Percentiles rank a stretch among this genome's conserved stretches.
phyloP scores from a whole-genome alignment of 1,140 invertebrate genomes.

The Chrysoperla carnea region DNA sequence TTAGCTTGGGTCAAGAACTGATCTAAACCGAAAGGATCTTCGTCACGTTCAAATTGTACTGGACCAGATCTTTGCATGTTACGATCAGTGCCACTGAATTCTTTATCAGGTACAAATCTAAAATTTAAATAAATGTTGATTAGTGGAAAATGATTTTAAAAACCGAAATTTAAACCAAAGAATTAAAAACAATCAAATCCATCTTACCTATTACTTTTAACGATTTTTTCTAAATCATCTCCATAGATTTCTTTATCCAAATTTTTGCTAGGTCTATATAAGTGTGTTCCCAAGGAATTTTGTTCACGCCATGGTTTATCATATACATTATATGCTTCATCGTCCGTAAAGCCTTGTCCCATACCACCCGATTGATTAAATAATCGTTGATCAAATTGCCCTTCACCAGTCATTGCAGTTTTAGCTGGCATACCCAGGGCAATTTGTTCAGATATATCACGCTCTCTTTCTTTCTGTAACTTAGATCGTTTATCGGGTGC shows the following conservation, averaged over 20 bases:
- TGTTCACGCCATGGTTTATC: slow-evolving; percentile 85
- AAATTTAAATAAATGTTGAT: slow-evolving; percentile 6
- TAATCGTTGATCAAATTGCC: slow-evolving; percentile 88
- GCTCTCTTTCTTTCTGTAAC: slow-evolving; percentile 77
- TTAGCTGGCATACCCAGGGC: slow-evolving; percentile 90
- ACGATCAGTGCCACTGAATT: slow-evolving; percentile 80
- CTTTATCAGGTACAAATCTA: slow-evolving; percentile 91
- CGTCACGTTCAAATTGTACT: slow-evolving; percentile 90
- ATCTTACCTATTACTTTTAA: slow-evolving; percentile 65
- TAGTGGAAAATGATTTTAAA: background rate
- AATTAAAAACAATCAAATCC: background rate
- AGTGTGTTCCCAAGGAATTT: slow-evolving; percentile 65
- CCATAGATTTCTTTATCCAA: slow-evolving; percentile 84
- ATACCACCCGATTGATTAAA: slow-evolving; percentile 94
- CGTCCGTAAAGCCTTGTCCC: slow-evolving; percentile 83
- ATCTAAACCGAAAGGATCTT: slow-evolving; percentile 95
- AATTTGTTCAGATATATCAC: slow-evolving; percentile 98
- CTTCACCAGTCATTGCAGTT: slow-evolving; percentile 49
- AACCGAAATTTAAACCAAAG: background rate
- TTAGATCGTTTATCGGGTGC: slow-evolving; percentile 86
- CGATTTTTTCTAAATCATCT: slow-evolving; percentile 64
- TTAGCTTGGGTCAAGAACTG: slow-evolving; percentile 96
- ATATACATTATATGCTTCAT: slow-evolving; percentile 96
- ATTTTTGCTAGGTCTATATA: slow-evolving; percentile 84
- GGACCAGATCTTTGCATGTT: slow-evolving; percentile 66